Percentiles rank a stretch among this genome's conserved stretches.
These are phyloP conservation scores for Torymus aiolomorphi DNA, from an alignment of 2,888 invertebrate species.

Conservation along the genomic window DNA sequence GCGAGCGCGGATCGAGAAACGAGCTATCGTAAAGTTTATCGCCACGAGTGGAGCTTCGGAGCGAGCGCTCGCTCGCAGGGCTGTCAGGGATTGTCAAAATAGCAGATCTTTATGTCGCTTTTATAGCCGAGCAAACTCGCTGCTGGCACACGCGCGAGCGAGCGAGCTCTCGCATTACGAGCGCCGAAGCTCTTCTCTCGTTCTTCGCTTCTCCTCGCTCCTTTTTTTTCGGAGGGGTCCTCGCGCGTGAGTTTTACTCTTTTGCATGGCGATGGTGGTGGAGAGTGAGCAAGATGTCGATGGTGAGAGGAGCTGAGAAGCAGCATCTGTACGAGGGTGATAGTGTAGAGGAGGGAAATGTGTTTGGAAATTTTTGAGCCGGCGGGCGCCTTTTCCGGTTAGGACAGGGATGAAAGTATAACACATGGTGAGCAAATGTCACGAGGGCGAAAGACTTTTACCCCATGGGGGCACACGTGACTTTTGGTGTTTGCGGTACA, in stretches of 20 bases:
- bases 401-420: slow-evolving; percentile 48
- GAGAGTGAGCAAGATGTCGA: no score
- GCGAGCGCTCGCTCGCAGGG: slow-evolving; percentile 24
- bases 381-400: slow-evolving; percentile 52
- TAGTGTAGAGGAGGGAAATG: slow-evolving; percentile 10
- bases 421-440: slow-evolving; percentile 73
- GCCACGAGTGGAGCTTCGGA: slow-evolving; percentile 39
- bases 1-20: slow-evolving; percentile 60
- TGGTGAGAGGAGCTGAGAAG: background rate
- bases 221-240: background rate
- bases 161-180: slow-evolving; percentile 61
- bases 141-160: background rate
- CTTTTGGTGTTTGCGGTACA: background rate
- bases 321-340: background rate
- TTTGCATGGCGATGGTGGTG: no score
- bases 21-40: slow-evolving; percentile 73
- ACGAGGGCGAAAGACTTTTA: slow-evolving; percentile 70
- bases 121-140: slow-evolving; percentile 62
- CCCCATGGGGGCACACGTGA: slow-evolving; percentile 70
- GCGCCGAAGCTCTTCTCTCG: slow-evolving; percentile 62
- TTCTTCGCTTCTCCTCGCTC: slow-evolving; percentile 5
- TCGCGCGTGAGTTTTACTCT: background rate
- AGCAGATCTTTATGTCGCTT: slow-evolving; percentile 74
- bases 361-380: slow-evolving; percentile 57
- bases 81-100: slow-evolving; percentile 72